Conservation (phyloP, 53 echinoderm and acorn worm species). For the Henricia sp. region DNA sequence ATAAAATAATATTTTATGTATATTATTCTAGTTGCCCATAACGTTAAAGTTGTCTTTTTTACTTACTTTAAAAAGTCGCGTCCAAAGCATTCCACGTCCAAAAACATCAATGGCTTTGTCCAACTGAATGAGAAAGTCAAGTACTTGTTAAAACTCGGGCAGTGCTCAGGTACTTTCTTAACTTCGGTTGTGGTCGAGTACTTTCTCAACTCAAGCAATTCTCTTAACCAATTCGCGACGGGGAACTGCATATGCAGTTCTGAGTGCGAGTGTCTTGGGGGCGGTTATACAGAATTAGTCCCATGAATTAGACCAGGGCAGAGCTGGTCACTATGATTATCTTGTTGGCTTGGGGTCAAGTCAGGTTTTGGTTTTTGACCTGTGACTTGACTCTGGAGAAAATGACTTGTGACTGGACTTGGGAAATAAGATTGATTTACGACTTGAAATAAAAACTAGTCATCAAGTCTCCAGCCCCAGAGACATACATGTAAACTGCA, state of each 20-base stretch:
- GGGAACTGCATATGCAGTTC: too few species aligned
- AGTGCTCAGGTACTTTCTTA: not conserved
- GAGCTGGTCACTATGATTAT: too few species aligned
- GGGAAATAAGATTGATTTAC: too few species aligned
- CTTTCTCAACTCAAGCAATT: not conserved
- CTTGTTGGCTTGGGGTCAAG: too few species aligned
- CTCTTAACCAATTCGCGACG: not conserved
- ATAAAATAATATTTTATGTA: not conserved
- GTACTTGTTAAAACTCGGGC: not conserved
- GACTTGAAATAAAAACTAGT: too few species aligned
- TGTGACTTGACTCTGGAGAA: too few species aligned
- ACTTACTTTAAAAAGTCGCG: slow-evolving; percentile 80
- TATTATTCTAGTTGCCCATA: not conserved
- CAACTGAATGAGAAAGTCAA: slow-evolving; percentile 61
- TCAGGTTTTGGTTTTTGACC: too few species aligned
- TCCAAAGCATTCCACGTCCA: slow-evolving; percentile 92
- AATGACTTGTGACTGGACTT: too few species aligned
- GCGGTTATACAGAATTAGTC: too few species aligned
- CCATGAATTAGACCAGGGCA: too few species aligned
- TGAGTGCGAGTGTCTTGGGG: too few species aligned
- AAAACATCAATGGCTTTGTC: slow-evolving; percentile 88
- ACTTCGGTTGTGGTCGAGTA: not conserved
- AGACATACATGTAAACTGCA: not conserved
- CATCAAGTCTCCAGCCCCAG: too few species aligned
- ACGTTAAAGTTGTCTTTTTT: not conserved